Percentiles rank a stretch among this genome's conserved stretches.
These are phyloP conservation scores for Misgurnus anguillicaudatus DNA, from an alignment of 2,113 vertebrate species.

Conservation along the genomic window DNA sequence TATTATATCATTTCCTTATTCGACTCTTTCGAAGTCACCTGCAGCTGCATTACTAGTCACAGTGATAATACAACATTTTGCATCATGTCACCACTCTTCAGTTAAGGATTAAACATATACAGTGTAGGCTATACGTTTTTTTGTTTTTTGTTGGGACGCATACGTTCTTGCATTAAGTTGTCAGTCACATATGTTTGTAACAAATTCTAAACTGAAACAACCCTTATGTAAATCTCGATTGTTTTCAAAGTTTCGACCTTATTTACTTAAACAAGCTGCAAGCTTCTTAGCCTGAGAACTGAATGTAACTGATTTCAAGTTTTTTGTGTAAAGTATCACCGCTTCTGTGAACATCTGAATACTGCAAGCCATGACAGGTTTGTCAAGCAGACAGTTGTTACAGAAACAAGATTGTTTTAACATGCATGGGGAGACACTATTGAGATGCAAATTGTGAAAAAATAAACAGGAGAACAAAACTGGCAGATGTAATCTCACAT, in stretches of 20 bases:
- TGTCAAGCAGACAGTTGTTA: neutral
- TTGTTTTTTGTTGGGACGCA: no score
- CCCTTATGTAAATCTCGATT: no score
- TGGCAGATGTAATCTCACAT: neutral
- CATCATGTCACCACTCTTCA: no score
- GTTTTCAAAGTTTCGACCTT: no score
- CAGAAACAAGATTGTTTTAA: neutral
- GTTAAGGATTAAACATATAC: no score
- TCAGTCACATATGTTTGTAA: no score
- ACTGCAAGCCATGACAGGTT: slow-evolving; percentile 13
- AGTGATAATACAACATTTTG: no score
- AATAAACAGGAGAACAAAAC: neutral
- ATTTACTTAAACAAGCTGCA: neutral
- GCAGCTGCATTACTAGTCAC: no score
- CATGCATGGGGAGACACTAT: neutral
- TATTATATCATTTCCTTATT: neutral
- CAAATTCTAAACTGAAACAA: no score
- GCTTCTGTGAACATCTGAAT: neutral
- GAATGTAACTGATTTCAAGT: neutral
- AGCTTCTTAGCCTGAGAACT: neutral
- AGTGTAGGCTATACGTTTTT: no score
- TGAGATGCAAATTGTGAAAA: neutral
- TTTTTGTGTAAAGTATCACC: slow-evolving; percentile 13
- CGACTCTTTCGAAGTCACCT: no score
- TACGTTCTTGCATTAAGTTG: no score